Percentiles rank a stretch among this genome's conserved stretches.
Evolutionary conservation across 2,888 invertebrate species (phyloP).

Genomic region (Protonemura montana): DNA sequence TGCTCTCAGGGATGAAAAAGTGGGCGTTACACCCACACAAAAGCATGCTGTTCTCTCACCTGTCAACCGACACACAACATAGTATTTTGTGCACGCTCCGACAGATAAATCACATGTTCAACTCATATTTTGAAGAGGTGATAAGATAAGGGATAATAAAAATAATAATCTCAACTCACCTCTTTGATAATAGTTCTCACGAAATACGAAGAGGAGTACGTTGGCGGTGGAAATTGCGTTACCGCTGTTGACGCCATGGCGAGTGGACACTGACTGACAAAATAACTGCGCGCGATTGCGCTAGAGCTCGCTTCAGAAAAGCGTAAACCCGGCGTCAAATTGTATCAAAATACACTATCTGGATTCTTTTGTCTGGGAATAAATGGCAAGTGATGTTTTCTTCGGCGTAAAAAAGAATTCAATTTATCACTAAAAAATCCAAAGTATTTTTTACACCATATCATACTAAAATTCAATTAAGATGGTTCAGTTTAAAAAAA

Average conservation of each 20-base stretch:
- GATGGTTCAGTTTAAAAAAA: no score
- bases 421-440: no score
- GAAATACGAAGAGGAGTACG: conserved; percentile 50
- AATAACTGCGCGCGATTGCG: conserved; percentile 1
- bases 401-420: no score
- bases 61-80: background rate
- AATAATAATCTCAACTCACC: conserved; percentile 42
- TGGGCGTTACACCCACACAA: conserved; percentile 8
- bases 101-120: background rate
- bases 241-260: conserved; percentile 48
- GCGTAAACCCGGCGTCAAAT: background rate
- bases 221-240: conserved; percentile 49
- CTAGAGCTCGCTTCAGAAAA: conserved; percentile 27
- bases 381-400: no score
- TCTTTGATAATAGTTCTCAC: conserved; percentile 49
- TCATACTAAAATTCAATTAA: no score
- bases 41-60: conserved; percentile 16
- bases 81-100: background rate
- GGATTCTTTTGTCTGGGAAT: background rate
- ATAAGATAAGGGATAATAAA: background rate
- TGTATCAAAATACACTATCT: background rate
- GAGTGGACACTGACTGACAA: conserved; percentile 25
- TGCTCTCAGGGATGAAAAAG: background rate
- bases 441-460: no score
- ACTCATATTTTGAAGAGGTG: background rate